Evolutionary conservation across 1,140 invertebrate genomes (phyloP).

Genomic region (Drosophila orosa): DNA sequence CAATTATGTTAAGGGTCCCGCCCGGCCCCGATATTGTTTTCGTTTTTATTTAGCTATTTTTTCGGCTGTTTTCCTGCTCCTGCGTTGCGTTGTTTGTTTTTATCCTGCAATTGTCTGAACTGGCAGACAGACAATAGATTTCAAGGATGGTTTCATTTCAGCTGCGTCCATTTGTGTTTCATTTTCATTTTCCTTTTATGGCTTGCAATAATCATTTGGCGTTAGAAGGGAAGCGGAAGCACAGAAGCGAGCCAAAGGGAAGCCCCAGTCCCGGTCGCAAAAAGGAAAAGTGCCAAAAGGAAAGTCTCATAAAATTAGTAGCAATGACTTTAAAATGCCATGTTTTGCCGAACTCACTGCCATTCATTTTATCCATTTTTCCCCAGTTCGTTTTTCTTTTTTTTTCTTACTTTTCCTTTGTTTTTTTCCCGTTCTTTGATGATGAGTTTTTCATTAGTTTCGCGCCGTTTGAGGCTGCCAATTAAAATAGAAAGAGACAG

Average conservation of each 20-base stretch:
- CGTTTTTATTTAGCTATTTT: conserved; percentile 27
- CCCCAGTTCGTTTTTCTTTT: conserved; percentile 30
- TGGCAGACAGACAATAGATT: conserved; percentile 72
- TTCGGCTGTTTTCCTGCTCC: conserved; percentile 19
- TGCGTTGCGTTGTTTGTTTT: conserved; percentile 10
- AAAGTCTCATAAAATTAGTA: conserved; percentile 76
- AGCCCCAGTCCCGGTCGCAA: neutral
- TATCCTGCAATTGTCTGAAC: conserved; percentile 64
- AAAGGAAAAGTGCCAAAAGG: conserved; percentile 57
- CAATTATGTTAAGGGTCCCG: conserved; percentile 64
- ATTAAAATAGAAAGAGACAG: conserved; percentile 50
- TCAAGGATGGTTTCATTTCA: conserved; percentile 77
- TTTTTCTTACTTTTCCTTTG: neutral
- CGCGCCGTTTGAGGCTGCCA: conserved; percentile 68
- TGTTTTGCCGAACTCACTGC: conserved; percentile 34
- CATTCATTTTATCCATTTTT: conserved; percentile 23
- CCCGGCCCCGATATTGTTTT: conserved; percentile 29
- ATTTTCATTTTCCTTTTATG: conserved; percentile 62
- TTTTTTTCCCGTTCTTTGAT: conserved; percentile 37
- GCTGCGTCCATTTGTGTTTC: conserved; percentile 55
- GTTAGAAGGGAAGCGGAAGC: conserved; percentile 44
- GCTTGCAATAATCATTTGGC: conserved; percentile 75
- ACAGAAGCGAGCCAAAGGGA: conserved; percentile 30
- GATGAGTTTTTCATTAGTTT: conserved; percentile 76
- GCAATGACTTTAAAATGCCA: conserved; percentile 75